A percentile compares a stretch with the other conserved stretches of the same genome.
Conservation (phyloP, 2,113 vertebrate species). For the Cephalopterus ornatus region DNA sequence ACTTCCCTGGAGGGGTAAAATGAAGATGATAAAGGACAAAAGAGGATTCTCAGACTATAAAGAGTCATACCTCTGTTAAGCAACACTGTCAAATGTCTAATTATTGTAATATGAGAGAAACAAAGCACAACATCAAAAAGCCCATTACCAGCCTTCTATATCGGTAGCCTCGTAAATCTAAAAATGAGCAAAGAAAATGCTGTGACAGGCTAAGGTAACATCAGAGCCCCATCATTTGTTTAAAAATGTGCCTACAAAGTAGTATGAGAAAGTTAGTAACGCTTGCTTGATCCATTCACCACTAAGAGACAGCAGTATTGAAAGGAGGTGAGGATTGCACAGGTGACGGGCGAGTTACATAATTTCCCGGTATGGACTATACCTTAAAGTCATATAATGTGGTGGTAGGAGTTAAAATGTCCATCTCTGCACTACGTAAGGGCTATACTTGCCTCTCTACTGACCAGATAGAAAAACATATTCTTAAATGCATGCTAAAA, state of each 20-base stretch:
- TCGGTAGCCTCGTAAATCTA: not conserved
- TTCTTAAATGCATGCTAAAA: not conserved
- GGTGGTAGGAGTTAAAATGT: not conserved
- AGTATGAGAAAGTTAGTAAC: not conserved
- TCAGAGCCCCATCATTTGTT: not conserved
- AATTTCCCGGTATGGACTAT: not conserved
- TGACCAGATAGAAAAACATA: not conserved
- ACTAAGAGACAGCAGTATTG: not conserved
- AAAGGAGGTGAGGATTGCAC: not conserved
- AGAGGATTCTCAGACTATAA: not conserved
- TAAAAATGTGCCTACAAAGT: not conserved
- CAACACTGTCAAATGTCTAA: not conserved
- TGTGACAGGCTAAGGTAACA: not conserved
- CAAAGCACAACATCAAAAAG: not conserved
- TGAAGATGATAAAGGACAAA: not conserved
- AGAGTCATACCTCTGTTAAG: not conserved
- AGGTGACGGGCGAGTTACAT: fast-evolving
- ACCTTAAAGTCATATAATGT: not conserved
- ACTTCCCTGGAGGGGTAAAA: not conserved
- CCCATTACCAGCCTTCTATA: not conserved
- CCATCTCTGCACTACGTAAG: not conserved
- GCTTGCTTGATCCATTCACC: not conserved
- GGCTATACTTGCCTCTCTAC: not conserved
- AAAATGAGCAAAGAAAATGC: not conserved
- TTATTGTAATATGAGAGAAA: not conserved